These are phyloP conservation scores for Datnioides undecimradiatus DNA, from an alignment of 2,113 vertebrate species.

Conservation along the genomic window DNA sequence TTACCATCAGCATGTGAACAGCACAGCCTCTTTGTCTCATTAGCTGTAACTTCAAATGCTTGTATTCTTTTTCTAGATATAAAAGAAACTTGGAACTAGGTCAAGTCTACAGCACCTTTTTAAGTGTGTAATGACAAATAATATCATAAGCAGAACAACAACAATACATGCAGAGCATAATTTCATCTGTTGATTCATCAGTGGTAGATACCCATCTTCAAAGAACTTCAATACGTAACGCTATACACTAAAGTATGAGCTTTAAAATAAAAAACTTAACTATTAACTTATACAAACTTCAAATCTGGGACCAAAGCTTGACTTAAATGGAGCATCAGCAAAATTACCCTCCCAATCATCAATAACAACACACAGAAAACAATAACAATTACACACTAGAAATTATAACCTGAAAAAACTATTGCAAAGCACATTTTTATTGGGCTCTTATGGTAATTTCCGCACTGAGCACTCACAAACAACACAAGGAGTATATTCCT, in stretches of 20 bases:
- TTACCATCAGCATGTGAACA: not conserved
- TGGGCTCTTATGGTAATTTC: slow-evolving; percentile 37
- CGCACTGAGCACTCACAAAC: slow-evolving; percentile 24
- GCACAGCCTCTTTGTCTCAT: not conserved
- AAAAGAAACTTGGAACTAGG: not conserved
- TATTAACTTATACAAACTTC: not conserved
- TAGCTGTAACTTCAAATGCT: not conserved
- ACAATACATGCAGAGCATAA: not conserved
- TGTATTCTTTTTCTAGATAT: not conserved
- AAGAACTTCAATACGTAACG: not conserved
- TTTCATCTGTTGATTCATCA: not conserved
- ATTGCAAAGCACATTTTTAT: slow-evolving; percentile 30
- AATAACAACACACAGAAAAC: slow-evolving; percentile 5
- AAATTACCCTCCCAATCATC: not conserved
- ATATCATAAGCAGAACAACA: not conserved
- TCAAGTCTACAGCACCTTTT: not conserved
- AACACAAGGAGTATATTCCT: not conserved
- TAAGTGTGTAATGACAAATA: not conserved
- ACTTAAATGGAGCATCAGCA: not conserved
- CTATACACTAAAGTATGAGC: not conserved
- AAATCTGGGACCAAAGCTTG: not conserved
- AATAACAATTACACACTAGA: slow-evolving; percentile 14
- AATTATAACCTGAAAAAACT: not conserved
- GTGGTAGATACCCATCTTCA: not conserved
- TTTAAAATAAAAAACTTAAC: slow-evolving; percentile 21